Evolutionary conservation across 2,797 vertebrate genomes (phyloP).

Genomic region (Amniataba percoides): DNA sequence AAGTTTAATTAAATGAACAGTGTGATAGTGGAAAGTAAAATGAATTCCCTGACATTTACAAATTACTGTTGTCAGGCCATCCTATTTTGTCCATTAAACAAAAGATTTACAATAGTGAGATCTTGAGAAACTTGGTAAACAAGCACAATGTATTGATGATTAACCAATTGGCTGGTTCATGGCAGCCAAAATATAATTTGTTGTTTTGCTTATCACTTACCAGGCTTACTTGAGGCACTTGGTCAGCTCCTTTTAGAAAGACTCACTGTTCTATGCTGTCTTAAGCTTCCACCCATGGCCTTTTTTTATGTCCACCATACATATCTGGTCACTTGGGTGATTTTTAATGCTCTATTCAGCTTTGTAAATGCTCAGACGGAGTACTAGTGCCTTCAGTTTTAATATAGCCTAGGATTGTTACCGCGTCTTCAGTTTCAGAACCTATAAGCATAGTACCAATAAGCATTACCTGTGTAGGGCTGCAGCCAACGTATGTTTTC

Average conservation of each 20-base stretch:
- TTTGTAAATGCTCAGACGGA: background rate
- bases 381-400: background rate
- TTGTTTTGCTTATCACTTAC: background rate
- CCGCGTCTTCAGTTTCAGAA: background rate
- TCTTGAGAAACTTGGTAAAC: conserved; percentile 2
- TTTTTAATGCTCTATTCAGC: background rate
- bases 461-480: background rate
- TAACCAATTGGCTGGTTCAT: background rate
- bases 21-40: conserved; percentile 61
- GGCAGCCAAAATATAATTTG: background rate
- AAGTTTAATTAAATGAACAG: conserved; percentile 70
- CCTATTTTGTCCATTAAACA: conserved; percentile 34
- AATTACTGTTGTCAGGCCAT: conserved; percentile 43
- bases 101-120: conserved; percentile 29
- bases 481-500: background rate
- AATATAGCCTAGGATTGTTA: background rate
- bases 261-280: background rate
- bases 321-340: background rate
- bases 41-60: conserved; percentile 60
- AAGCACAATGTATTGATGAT: background rate
- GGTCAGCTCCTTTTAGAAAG: background rate
- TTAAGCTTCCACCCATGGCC: background rate
- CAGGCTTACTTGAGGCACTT: background rate
- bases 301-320: background rate
- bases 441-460: background rate